Evolutionary conservation across 1,140 invertebrate species (phyloP), one percentile per base, ranked within the genome.

Genomic region (Halyomorpha halys): DNA sequence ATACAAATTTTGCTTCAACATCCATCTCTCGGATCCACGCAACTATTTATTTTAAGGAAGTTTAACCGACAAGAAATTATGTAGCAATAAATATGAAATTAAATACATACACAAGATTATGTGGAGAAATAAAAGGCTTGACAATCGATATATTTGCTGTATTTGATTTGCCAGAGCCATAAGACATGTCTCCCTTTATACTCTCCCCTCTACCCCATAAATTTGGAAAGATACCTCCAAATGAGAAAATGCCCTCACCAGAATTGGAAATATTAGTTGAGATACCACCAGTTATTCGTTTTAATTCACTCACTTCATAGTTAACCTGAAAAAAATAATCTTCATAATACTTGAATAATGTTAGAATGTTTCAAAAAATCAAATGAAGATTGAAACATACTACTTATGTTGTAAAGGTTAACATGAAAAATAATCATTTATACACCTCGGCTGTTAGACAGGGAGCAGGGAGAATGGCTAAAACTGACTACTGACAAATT

Each of bases 241-340:
- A 75, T 14, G 86, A 78, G 39, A 94, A 69, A 27, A 87, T 86
- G 11, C 87, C 90, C 73, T 93, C 90, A 74, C 94, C 94, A 68
- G 90, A 89, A 74, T 94, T 93, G 68, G 90, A 87, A 62, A 93
- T 83, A 65, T 85, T 80, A 0, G 90, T 91, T 68, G 84, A 89
- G 44, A 93, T 78, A n/a, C 86, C 86, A 14, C 90, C 91, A 49
- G 82, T 81, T 27, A 92, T 70, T 30, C 87, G 73, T 56, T 83
- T 83, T 61, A 85, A 70, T 76, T 94, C 92, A 64, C 80, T 78
- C 16, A 94, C 89, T 66, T 83, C 80, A 73, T 91, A 94, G 16
- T 86, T 90, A 8, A 95, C 83, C 85, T 89, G 71, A 27, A 74
- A 70, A 62, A 59, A 44, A 59, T 16, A 61, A n/a, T 18, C 3